Conservation (phyloP, 2,888 invertebrate species). For the Epinotia brunnichana region DNA sequence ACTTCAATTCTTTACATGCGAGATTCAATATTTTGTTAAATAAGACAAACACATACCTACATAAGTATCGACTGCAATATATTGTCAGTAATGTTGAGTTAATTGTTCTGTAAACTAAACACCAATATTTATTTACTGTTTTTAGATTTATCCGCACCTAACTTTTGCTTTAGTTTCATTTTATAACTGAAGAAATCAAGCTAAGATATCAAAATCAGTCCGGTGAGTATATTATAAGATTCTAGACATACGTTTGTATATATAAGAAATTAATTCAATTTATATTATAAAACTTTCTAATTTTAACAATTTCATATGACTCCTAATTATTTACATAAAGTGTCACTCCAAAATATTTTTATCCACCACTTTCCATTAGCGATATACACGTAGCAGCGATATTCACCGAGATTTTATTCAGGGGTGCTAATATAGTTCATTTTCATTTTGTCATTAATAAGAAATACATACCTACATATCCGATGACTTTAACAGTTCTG, state of each 20-base stretch:
- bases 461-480: constrained; percentile 9
- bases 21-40: constrained; percentile 12
- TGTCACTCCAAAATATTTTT: constrained; percentile 72
- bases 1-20: constrained; percentile 23
- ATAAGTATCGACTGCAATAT: constrained; percentile 9
- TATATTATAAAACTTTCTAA: constrained; percentile 66
- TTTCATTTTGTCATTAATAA: constrained; percentile 10
- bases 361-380: constrained; percentile 60
- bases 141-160: constrained; percentile 14
- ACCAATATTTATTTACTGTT: not conserved
- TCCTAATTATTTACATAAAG: constrained; percentile 73
- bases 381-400: constrained; percentile 11
- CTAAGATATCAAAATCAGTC: constrained; percentile 30
- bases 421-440: not conserved
- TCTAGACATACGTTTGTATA: constrained; percentile 43
- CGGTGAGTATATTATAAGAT: constrained; percentile 21
- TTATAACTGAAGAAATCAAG: constrained; percentile 10
- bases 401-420: constrained; percentile 15
- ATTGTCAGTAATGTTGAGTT: constrained; percentile 9
- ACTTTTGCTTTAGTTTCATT: constrained; percentile 3
- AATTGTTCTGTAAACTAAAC: constrained; percentile 4
- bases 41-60: constrained; percentile 12
- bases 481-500: not conserved
- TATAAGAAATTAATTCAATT: constrained; percentile 44
- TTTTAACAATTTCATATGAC: constrained; percentile 74